Evolutionary conservation across 2,888 invertebrate genomes (phyloP).

Genomic region (Osedax frankpressi): DNA sequence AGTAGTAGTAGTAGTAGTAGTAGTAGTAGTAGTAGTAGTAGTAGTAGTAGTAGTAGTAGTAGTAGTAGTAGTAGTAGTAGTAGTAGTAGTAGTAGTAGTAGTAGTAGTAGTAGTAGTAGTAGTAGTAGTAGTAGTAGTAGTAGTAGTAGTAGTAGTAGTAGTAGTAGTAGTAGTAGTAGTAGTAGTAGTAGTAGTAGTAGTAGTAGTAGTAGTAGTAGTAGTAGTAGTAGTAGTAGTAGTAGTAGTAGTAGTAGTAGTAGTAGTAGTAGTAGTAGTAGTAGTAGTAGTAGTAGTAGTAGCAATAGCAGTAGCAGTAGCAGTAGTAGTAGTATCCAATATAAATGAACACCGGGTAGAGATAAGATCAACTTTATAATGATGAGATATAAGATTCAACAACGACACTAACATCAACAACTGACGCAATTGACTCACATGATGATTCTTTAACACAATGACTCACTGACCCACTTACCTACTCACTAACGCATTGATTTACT

Average conservation of each 20-base stretch:
- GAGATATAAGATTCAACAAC: too few species aligned
- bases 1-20: constrained; percentile 19
- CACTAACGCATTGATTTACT: too few species aligned
- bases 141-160: not conserved
- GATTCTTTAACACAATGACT: too few species aligned
- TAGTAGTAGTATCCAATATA: not conserved
- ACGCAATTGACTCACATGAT: too few species aligned
- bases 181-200: not conserved
- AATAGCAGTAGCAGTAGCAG: not conserved
- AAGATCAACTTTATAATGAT: too few species aligned
- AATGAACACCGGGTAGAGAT: too few species aligned
- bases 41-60: constrained; percentile 17
- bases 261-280: not conserved
- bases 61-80: constrained; percentile 20
- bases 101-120: not conserved
- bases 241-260: not conserved
- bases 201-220: not conserved
- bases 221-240: not conserved
- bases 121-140: not conserved
- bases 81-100: not conserved
- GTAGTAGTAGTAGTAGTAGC: not conserved
- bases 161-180: not conserved
- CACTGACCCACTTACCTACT: too few species aligned
- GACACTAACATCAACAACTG: too few species aligned
- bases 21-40: constrained; percentile 11